Evolutionary conservation across 92 coral and sea anemone species (phyloP), one percentile per base, ranked within the genome.

Genomic region (Palythoa heliodiscus): DNA sequence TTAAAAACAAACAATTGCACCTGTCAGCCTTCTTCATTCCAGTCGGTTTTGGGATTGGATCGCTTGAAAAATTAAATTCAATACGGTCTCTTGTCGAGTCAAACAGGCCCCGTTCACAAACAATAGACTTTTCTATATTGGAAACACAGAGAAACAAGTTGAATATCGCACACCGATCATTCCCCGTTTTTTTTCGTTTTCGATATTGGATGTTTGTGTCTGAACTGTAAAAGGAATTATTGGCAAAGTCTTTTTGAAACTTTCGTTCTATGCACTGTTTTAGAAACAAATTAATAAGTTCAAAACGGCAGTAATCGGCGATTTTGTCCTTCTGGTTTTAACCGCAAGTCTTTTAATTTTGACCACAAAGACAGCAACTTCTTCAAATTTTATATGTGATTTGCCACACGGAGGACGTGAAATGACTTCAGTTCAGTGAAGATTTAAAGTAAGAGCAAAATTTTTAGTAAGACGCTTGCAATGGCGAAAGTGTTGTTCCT

Each of bases 311-410:
- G 1, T 48, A 64, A 79, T 63, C 35, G n/a, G n/a, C n/a, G 2
- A 3, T 39, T 77, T 29, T 7, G 24, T 25, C 22, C 80, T 48
- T 77, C 37, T 60, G 82, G 52, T 43, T 79, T 79, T 25, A 47
- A 79, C 84, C 84, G 29, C 84, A 79, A 79, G 73, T 1, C 55
- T 79, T 79, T 79, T 79, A 64, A 79, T 64, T 79, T 64, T 52
- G 58, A 79, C 84, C 84, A 43, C 84, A 79, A 79, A 64, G 60
- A 79, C 73, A 19, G 73, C 71, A 66, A 80, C 84, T 66, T 80
- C 47, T 80, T 64, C 43, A 40, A 80, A 80, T 10, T 39, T 38
- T 19, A 22, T 11, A 29, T 5, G 16, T 24, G 40, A 23, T 19
- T 67, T 12, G n/a, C 57, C 64, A 43, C 73, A 64, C 61, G 11